Evolutionary conservation across 2,888 invertebrate genomes (phyloP), one percentile per base, ranked within the genome.

Genomic region (Tetramorium bicarinatum): DNA sequence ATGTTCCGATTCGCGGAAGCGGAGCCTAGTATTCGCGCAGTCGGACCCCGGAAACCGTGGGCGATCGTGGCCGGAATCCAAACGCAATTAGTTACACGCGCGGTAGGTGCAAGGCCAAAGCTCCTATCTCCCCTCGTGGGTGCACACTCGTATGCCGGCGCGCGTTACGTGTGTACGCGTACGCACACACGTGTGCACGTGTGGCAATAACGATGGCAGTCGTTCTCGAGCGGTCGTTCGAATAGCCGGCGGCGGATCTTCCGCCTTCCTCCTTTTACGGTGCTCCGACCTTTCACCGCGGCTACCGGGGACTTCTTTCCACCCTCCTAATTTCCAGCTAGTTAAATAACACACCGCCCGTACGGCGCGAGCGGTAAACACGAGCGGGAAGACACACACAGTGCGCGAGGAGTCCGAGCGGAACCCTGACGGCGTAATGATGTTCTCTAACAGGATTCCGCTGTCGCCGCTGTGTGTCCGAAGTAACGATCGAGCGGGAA

Each of bases 31-130:
- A 87, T 85, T 87, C 85, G 88, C 87, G 80, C 77, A 88, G 90
- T 87, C 88, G 87, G 83, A 87, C 87, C 88, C 90, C 87, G 91
- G 91, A 91, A 91, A 90, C 89, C 88, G 86, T 88, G 82, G 82
- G 82, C 87, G 89, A 88, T 87, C 91, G 87, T 88, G 91, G 91
- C 88, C 88, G 87, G 89, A 91, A 91, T 92, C 90, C 89, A 86
- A 89, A 89, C 87, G 91, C 91, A 92, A 92, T 92, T 92, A 92
- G 92, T 88, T 91, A 87, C 92, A 92, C 89, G 89, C 90, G 89
- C 87, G 88, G 80, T 83, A 79, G 87, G 84, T 87, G 84, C 87
- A 85, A 89, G 88, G 85, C 85, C 84, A 54, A 59, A 61, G 54
- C 69, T 82, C 64, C 86, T 82, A 84, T 81, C 80, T 85, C 62